These are phyloP conservation scores for Scaptomyza polygonia DNA, from an alignment of 2,888 invertebrate genomes.

Conservation along the genomic window DNA sequence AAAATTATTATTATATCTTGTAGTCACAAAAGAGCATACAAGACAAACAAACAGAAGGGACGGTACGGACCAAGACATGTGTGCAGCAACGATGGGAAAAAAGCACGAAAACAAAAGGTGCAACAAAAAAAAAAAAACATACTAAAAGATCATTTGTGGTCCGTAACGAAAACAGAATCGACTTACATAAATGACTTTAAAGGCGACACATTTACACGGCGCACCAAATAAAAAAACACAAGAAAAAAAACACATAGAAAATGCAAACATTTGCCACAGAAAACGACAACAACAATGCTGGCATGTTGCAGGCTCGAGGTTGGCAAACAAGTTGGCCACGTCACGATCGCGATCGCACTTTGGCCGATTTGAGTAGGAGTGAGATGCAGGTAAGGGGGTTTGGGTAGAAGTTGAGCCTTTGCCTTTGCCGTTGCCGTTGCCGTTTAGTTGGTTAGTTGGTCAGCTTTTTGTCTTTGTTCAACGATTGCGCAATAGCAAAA, in stretches of 20 bases:
- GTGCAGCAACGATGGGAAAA: constrained; percentile 64
- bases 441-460: constrained; percentile 78
- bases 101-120: constrained; percentile 40
- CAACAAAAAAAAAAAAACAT: constrained; percentile 40
- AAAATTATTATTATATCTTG: constrained; percentile 77
- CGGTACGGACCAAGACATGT: constrained; percentile 7
- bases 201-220: constrained; percentile 77
- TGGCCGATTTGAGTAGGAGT: constrained; percentile 49
- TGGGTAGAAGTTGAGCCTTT: not conserved
- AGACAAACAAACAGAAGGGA: constrained; percentile 10
- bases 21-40: constrained; percentile 54
- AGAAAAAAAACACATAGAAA: constrained; percentile 57
- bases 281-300: constrained; percentile 26
- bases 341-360: constrained; percentile 81
- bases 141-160: constrained; percentile 38
- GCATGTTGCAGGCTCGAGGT: constrained; percentile 24
- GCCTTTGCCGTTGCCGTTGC: constrained; percentile 40
- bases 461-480: constrained; percentile 64
- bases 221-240: constrained; percentile 43
- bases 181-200: constrained; percentile 78
- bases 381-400: not conserved
- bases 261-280: constrained; percentile 58
- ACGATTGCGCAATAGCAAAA: constrained; percentile 60
- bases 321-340: constrained; percentile 78
- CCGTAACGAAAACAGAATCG: constrained; percentile 66